Conservation (phyloP, 2,888 invertebrate species). For the Meandrusa payeni region DNA sequence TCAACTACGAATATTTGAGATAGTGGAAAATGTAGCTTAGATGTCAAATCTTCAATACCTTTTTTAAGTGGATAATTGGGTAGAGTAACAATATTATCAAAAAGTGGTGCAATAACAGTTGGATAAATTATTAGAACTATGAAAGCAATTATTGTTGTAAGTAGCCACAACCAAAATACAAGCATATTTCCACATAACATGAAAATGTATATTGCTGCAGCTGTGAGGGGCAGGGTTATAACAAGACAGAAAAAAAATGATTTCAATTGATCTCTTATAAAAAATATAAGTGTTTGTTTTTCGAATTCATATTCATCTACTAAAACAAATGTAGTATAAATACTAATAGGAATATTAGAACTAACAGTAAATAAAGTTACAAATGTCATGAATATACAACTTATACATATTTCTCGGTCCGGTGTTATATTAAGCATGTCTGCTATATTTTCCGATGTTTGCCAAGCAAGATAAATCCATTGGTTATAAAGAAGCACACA, state of each 20-base stretch:
- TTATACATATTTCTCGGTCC: slow-evolving; percentile 87
- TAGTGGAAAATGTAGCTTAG: slow-evolving; percentile 92
- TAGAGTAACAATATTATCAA: slow-evolving; percentile 97
- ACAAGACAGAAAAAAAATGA: slow-evolving; percentile 88
- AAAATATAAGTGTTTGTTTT: slow-evolving; percentile 96
- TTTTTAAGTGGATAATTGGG: slow-evolving; percentile 94
- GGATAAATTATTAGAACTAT: slow-evolving; percentile 95
- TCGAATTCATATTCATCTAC: slow-evolving; percentile 99
- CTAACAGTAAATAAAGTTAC: slow-evolving; percentile 85
- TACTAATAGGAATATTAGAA: slow-evolving; percentile 88
- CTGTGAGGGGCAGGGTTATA: slow-evolving; percentile 89
- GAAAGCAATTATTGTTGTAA: slow-evolving; percentile 89
- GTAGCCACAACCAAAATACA: slow-evolving; percentile 98
- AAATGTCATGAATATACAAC: slow-evolving; percentile 89
- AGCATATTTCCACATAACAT: slow-evolving; percentile 96
- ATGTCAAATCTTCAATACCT: slow-evolving; percentile 93
- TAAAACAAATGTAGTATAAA: slow-evolving; percentile 95
- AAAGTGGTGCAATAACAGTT: slow-evolving; percentile 97
- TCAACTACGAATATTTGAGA: slow-evolving; percentile 97
- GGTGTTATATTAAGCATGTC: slow-evolving; percentile 71
- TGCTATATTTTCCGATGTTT: slow-evolving; percentile 82
- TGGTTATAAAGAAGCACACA: slow-evolving; percentile 85
- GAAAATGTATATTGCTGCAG: slow-evolving; percentile 89
- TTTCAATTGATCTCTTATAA: slow-evolving; percentile 94
- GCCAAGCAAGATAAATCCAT: slow-evolving; percentile 86